Percentiles rank a stretch among this genome's conserved stretches.
Evolutionary conservation across 2,888 invertebrate genomes (phyloP).

Genomic region (Molorchus minor): DNA sequence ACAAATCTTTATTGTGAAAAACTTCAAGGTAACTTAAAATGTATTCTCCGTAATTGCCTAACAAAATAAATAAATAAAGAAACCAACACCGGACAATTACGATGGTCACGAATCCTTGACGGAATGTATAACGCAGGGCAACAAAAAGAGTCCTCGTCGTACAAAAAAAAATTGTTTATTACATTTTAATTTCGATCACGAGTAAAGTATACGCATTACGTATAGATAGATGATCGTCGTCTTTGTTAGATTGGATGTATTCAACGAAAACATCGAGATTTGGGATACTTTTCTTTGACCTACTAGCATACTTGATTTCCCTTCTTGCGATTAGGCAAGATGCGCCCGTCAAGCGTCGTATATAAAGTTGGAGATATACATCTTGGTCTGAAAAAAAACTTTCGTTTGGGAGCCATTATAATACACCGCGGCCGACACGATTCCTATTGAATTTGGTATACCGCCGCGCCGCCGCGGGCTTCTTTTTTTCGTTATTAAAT

Average conservation of each 20-base stretch:
- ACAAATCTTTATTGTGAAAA: neutral
- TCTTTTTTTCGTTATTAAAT: conserved; percentile 1
- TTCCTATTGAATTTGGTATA: neutral
- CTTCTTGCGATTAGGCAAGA: no score
- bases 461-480: neutral
- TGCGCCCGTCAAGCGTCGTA: no score
- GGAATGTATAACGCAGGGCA: neutral
- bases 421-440: neutral
- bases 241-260: neutral
- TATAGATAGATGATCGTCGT: neutral
- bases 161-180: neutral
- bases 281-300: conserved; percentile 24
- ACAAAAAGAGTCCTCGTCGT: neutral
- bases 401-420: neutral
- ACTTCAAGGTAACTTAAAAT: neutral
- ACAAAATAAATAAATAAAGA: neutral
- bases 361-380: no score
- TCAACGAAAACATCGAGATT: conserved; percentile 21
- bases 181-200: neutral
- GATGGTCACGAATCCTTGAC: neutral
- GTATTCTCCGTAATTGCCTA: neutral
- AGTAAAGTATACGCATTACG: neutral
- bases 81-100: neutral
- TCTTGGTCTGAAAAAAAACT: neutral
- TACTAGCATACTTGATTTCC: conserved; percentile 29